A percentile compares a stretch with the other conserved stretches of the same genome.
Evolutionary conservation across 2,113 vertebrate species (phyloP).

Genomic region (Psilopsiagon aurifrons): DNA sequence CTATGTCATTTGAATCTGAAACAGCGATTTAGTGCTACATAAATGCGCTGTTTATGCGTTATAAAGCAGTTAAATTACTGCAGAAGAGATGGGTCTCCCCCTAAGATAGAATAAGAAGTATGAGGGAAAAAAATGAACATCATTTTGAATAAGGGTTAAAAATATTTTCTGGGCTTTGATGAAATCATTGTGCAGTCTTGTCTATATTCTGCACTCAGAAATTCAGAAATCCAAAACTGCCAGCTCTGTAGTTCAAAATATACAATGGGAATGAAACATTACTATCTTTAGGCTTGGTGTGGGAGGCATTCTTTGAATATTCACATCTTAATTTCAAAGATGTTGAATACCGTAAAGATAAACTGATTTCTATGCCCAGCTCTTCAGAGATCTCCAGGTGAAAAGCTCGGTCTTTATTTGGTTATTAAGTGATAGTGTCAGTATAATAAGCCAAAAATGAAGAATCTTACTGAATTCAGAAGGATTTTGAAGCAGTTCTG

Average conservation of each 20-base stretch:
- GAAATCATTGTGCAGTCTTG: background rate
- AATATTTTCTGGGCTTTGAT: background rate
- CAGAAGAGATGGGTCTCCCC: background rate
- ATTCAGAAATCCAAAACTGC: slow-evolving; percentile 3
- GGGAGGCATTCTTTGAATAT: slow-evolving; percentile 62
- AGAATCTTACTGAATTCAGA: background rate
- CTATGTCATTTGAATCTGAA: background rate
- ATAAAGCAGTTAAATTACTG: background rate
- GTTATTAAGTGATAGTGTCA: background rate
- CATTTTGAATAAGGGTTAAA: slow-evolving; percentile 2
- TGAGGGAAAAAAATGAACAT: background rate
- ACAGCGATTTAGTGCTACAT: background rate
- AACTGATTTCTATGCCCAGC: slow-evolving; percentile 14
- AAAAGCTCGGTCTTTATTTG: slow-evolving; percentile 7
- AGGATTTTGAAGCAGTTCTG: background rate
- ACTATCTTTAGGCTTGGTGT: slow-evolving; percentile 52
- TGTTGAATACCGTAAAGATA: slow-evolving; percentile 22
- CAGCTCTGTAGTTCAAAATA: slow-evolving; percentile 29
- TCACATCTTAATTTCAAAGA: slow-evolving; percentile 26
- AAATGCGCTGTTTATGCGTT: background rate
- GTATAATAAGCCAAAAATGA: background rate
- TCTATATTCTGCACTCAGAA: slow-evolving; percentile 3
- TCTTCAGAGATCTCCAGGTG: background rate
- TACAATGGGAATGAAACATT: slow-evolving; percentile 36
- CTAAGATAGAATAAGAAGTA: background rate